Conservation (phyloP, 1,140 invertebrate genomes). For the Acyrthosiphon pisum region DNA sequence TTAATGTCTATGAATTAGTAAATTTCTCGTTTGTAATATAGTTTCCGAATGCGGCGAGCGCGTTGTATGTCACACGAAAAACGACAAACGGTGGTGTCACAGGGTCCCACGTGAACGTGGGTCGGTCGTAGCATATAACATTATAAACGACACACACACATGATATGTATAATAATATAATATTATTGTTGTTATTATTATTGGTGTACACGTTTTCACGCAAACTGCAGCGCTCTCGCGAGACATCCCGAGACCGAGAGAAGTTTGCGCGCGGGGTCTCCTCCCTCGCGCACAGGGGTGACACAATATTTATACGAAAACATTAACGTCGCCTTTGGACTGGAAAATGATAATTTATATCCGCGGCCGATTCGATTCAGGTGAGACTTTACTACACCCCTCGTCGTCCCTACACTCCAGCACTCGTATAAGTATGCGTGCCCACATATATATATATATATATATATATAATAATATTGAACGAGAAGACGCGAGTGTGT, state of each 20-base stretch:
- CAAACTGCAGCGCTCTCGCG: neutral
- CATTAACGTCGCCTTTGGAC: slow-evolving; percentile 50
- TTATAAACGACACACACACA: neutral
- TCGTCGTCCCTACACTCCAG: neutral
- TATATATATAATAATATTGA: neutral
- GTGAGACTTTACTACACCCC: neutral
- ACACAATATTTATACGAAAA: slow-evolving; percentile 57
- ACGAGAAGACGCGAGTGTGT: neutral
- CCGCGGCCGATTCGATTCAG: slow-evolving; percentile 47
- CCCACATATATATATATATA: neutral
- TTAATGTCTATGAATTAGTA: too few species aligned
- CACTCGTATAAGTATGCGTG: neutral
- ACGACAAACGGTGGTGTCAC: neutral
- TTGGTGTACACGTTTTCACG: neutral
- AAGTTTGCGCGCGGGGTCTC: neutral
- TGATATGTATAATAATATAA: neutral
- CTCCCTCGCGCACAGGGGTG: neutral
- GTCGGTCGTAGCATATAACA: neutral
- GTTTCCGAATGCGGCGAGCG: too few species aligned
- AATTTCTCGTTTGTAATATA: too few species aligned
- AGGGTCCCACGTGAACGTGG: neutral
- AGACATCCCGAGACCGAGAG: neutral
- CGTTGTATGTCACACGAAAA: neutral
- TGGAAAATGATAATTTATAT: slow-evolving; percentile 56
- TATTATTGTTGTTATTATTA: neutral